Conservation (phyloP, 2,797 vertebrate species). For the Platalea minor region DNA sequence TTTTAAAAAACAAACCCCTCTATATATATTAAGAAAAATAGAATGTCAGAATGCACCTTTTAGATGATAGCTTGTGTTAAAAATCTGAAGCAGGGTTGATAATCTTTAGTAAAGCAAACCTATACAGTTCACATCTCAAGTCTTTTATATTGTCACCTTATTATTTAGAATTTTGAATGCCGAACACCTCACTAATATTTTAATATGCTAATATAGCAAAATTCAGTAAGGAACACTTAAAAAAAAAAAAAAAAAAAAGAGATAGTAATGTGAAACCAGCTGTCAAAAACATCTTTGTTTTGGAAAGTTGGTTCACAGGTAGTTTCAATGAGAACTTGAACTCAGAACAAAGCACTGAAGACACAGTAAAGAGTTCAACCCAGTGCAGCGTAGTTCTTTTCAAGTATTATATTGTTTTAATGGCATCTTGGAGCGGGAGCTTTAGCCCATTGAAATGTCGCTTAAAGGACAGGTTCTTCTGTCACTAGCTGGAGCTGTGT, state of each 20-base stretch:
- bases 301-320: conserved; percentile 65
- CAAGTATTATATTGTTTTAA: conserved; percentile 76
- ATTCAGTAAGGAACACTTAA: conserved; percentile 4
- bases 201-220: conserved; percentile 26
- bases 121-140: background rate
- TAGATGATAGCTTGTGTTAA: background rate
- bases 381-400: conserved; percentile 73
- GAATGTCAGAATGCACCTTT: background rate
- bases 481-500: conserved; percentile 72
- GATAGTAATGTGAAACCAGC: conserved; percentile 19
- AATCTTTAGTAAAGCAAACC: background rate
- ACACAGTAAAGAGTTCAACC: conserved; percentile 64
- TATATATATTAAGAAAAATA: background rate
- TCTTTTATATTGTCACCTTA: background rate
- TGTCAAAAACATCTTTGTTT: conserved; percentile 58
- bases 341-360: conserved; percentile 67
- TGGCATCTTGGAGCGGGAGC: conserved; percentile 70
- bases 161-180: background rate
- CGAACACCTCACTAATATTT: background rate
- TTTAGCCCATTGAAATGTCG: conserved; percentile 76
- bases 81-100: background rate
- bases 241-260: background rate
- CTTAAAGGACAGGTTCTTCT: conserved; percentile 77
- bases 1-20: background rate
- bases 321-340: conserved; percentile 65